phyloP scores from a whole-genome alignment of 1,140 invertebrate species.

The Pogonomyrmex barbatus region DNA sequence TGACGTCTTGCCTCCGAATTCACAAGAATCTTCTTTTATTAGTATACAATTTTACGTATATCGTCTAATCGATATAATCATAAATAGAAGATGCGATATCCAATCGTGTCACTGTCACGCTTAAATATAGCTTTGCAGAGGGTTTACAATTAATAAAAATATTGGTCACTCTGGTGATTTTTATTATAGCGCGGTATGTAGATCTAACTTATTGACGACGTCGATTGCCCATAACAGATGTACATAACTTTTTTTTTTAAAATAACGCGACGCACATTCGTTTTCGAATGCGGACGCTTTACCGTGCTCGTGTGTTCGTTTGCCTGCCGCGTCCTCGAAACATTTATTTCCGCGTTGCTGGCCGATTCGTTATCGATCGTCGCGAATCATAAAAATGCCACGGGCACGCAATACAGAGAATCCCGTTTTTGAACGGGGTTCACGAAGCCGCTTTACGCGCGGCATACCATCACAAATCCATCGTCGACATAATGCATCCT shows the following conservation, averaged over 20 bases:
- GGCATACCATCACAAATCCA: constrained; percentile 51
- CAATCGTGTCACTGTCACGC: no score
- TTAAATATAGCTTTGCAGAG: background rate
- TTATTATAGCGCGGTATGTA: background rate
- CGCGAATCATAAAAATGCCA: constrained; percentile 47
- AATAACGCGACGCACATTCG: background rate
- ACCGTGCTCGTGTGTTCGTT: constrained; percentile 10
- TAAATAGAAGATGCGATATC: background rate
- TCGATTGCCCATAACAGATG: background rate
- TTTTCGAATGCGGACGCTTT: constrained; percentile 11
- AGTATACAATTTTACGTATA: background rate
- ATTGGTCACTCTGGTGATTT: background rate
- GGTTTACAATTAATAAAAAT: background rate
- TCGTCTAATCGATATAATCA: background rate
- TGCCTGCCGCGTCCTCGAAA: constrained; percentile 43
- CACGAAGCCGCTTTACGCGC: constrained; percentile 33
- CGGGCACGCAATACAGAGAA: constrained; percentile 17
- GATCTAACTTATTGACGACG: background rate
- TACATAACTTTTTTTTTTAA: background rate
- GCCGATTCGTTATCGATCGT: constrained; percentile 58
- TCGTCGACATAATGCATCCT: constrained; percentile 62
- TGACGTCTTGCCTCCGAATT: background rate
- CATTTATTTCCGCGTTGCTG: constrained; percentile 57
- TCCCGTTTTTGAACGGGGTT: constrained; percentile 55
- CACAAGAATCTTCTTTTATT: background rate